phyloP scores from a whole-genome alignment of 2,113 vertebrate species.

The Thunnus thynnus region DNA sequence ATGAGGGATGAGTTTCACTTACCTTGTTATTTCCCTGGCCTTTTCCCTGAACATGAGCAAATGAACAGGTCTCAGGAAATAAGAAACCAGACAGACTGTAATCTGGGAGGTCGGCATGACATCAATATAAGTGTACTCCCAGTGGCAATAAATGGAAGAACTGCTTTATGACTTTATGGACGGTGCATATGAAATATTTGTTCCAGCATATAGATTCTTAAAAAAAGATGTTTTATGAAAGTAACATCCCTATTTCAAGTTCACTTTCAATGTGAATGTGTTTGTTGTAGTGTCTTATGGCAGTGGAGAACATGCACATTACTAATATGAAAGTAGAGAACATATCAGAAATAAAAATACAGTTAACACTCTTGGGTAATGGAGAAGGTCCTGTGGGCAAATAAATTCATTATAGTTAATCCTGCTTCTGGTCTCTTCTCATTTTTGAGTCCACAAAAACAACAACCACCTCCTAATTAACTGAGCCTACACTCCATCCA shows the following conservation, averaged over 20 bases:
- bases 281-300: background rate
- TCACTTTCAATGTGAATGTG: background rate
- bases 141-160: slow-evolving; percentile 40
- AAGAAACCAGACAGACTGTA: slow-evolving; percentile 30
- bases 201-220: slow-evolving; percentile 25
- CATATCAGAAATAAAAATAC: slow-evolving; percentile 3
- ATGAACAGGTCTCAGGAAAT: slow-evolving; percentile 19
- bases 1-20: background rate
- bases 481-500: background rate
- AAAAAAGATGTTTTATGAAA: slow-evolving; percentile 23
- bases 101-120: slow-evolving; percentile 42
- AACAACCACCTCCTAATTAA: background rate
- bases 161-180: slow-evolving; percentile 45
- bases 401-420: no score
- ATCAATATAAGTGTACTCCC: slow-evolving; percentile 54
- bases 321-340: background rate
- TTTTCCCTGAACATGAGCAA: slow-evolving; percentile 26
- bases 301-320: background rate
- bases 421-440: no score
- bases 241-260: background rate
- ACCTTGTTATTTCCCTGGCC: slow-evolving; percentile 34
- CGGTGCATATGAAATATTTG: slow-evolving; percentile 45
- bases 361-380: slow-evolving; percentile 6
- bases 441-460: background rate
- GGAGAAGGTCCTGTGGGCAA: background rate